phyloP scores from a whole-genome alignment of 1,140 invertebrate species.

The Eueides isabella region DNA sequence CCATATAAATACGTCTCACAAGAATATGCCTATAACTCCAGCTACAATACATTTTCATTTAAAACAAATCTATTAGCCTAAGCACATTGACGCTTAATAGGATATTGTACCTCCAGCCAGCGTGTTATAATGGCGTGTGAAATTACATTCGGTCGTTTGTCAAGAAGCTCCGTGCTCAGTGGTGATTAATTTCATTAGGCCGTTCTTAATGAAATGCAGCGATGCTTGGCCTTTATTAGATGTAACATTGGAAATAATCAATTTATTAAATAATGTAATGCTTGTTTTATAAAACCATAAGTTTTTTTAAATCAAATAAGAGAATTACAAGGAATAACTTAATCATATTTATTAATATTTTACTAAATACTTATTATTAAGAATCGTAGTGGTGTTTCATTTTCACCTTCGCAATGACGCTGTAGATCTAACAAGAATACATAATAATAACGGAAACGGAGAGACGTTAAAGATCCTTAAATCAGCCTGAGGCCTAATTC shows the following conservation, averaged over 20 bases:
- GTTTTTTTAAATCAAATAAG: neutral
- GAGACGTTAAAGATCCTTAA: conserved; percentile 25
- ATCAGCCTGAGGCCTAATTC: conserved; percentile 39
- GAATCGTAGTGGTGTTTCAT: neutral
- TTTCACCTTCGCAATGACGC: neutral
- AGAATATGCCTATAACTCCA: neutral
- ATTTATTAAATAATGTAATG: conserved; percentile 23
- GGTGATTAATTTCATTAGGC: conserved; percentile 80
- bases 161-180: conserved; percentile 60
- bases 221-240: conserved; percentile 42
- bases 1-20: neutral
- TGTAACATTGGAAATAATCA: conserved; percentile 39
- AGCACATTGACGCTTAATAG: conserved; percentile 33
- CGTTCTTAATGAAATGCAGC: conserved; percentile 73
- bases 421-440: neutral
- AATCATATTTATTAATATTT: neutral
- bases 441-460: neutral
- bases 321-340: neutral
- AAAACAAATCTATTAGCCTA: conserved; percentile 34
- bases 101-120: conserved; percentile 35
- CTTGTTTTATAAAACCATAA: conserved; percentile 2
- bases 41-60: conserved; percentile 15
- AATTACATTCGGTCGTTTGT: conserved; percentile 79
- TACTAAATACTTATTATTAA: neutral
- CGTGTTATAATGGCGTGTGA: conserved; percentile 69